A percentile compares a stretch with the other conserved stretches of the same genome.
Conservation (phyloP, 2,888 invertebrate genomes). For the Pterostichus madidus region DNA sequence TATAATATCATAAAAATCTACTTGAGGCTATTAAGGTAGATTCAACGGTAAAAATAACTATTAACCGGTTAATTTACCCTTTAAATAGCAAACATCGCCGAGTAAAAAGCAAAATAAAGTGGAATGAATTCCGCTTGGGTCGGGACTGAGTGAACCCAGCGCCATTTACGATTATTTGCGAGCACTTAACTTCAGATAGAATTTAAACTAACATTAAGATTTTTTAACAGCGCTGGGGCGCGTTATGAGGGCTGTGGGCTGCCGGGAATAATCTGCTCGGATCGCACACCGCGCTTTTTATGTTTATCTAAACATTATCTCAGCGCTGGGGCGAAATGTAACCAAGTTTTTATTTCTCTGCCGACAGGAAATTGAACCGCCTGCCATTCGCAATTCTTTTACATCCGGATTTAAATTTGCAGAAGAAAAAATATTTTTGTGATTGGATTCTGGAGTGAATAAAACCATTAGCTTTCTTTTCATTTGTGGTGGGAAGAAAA, state of each 20-base stretch:
- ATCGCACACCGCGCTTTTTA: slow-evolving; percentile 73
- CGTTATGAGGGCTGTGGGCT: slow-evolving; percentile 71
- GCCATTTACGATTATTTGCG: slow-evolving; percentile 72
- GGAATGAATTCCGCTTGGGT: slow-evolving; percentile 43
- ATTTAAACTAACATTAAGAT: slow-evolving; percentile 76
- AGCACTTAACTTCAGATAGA: slow-evolving; percentile 76
- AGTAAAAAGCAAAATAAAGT: slow-evolving; percentile 37
- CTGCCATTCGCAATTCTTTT: slow-evolving; percentile 37
- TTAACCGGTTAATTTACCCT: slow-evolving; percentile 39
- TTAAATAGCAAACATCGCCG: slow-evolving; percentile 17
- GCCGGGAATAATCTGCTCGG: slow-evolving; percentile 72
- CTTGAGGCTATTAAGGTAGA: slow-evolving; percentile 19
- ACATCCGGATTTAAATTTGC: slow-evolving; percentile 61
- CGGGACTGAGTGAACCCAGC: slow-evolving; percentile 20
- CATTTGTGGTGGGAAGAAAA: neutral
- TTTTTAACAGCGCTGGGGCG: slow-evolving; percentile 73
- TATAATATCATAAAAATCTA: slow-evolving; percentile 17
- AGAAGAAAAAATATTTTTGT: slow-evolving; percentile 43
- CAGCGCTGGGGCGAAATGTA: slow-evolving; percentile 34
- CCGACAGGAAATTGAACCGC: slow-evolving; percentile 63
- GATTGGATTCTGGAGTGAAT: slow-evolving; percentile 29
- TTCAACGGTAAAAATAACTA: slow-evolving; percentile 33
- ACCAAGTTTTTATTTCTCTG: slow-evolving; percentile 59
- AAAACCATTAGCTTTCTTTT: slow-evolving; percentile 34
- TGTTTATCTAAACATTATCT: slow-evolving; percentile 74